Conservation (phyloP, 2,888 invertebrate species). For the Harpalus rubripes region DNA sequence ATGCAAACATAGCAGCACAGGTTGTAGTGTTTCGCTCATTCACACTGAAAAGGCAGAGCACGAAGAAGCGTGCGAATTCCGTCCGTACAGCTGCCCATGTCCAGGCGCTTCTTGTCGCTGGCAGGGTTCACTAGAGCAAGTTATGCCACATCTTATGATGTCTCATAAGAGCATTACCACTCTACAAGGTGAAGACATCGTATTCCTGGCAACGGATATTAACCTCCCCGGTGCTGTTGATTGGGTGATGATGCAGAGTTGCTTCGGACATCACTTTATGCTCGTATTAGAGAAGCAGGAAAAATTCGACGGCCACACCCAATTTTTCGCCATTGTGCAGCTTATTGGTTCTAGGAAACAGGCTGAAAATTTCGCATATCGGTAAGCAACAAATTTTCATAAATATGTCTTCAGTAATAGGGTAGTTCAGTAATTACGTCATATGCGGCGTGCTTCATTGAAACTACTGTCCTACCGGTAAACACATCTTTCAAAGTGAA, state of each 20-base stretch:
- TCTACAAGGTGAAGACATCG: slow-evolving; percentile 98
- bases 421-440: too few species aligned
- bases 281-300: slow-evolving; percentile 99
- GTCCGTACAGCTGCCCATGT: slow-evolving; percentile 99
- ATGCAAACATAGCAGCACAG: slow-evolving; percentile 98
- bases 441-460: too few species aligned
- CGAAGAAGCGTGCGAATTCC: slow-evolving; percentile 98
- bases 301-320: slow-evolving; percentile 97
- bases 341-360: slow-evolving; percentile 99
- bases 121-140: slow-evolving; percentile 98
- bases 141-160: slow-evolving; percentile 98
- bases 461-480: too few species aligned
- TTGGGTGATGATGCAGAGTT: slow-evolving; percentile 99
- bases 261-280: slow-evolving; percentile 99
- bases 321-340: slow-evolving; percentile 99
- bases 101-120: slow-evolving; percentile 99
- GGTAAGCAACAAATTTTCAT: slow-evolving; percentile 80
- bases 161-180: slow-evolving; percentile 99
- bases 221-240: slow-evolving; percentile 99
- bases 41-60: slow-evolving; percentile 99
- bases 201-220: slow-evolving; percentile 99
- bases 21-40: slow-evolving; percentile 93
- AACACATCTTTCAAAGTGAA: too few species aligned
- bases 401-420: too few species aligned
- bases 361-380: slow-evolving; percentile 99